Base-by-base conservation (phyloP, 2,797 vertebrate genomes). In the Enteromius viviparus region DNA sequence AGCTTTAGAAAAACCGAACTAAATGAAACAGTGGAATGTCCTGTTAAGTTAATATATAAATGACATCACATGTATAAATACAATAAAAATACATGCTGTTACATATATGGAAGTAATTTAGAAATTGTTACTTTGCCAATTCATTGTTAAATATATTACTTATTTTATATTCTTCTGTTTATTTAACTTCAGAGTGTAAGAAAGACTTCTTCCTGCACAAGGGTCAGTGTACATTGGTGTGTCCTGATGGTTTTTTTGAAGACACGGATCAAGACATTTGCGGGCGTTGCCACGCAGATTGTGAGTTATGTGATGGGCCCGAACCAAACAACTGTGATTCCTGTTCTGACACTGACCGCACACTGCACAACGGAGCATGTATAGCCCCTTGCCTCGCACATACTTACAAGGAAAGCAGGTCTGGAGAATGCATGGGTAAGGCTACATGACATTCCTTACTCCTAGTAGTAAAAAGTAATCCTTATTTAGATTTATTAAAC, bases 401-500 rank as follows among this genome's bases (percentile, higher is more conserved):
- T 70, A 94, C 94, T 1, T 98, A 96, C 74, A 90, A 91, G 69
- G 93, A 96, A 15, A 32, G 84, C 37, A 14, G 32, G 1, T 93
- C 93, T 0, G 74, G 87, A 79, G 88, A 92, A 6, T 99, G 98
- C 90, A 87, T 92, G 95, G 96, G 98, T 98, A 91, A 89, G 85
- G 80, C 53, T 32, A 68, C 29, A 79, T 53, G 37, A 37, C 11
- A 0, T 23, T 51, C 8, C 7, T 65, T 78, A 65, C 60, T 34
- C 0, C 58, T 26, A 60, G 10, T 26, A 26, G 26, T 62, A 29
- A 14, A 62, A 14, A n/a, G 14, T 62, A 23, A 15, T 1, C 29
- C 29, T 62, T 62, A 29, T 29, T 29, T 60, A 14, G 1, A 26
- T 60, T 60, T 26, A 12, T 60, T n/a, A 23, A 23, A 23, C 9